Base-by-base conservation (phyloP, 30 jellyfish, hydroid and myxozoan species). In the Nemopilema nomurai region DNA sequence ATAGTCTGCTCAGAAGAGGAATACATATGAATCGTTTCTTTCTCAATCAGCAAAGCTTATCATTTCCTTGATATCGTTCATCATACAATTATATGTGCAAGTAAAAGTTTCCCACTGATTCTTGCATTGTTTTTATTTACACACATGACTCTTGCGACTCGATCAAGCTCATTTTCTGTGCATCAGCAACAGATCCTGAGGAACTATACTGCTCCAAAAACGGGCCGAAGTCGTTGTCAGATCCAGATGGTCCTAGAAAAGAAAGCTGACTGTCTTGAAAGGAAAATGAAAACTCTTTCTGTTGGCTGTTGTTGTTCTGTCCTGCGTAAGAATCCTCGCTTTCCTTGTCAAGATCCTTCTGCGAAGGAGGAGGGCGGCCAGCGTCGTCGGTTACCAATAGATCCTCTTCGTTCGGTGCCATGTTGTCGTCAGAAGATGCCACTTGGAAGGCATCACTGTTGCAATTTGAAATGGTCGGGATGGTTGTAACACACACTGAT, bases 141-240 rank as follows among this genome's bases (percentile, higher is more conserved):
- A 77, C 87, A 57, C 68, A 26, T 7, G 87, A 77, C n/a, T 77
- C 87, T 62, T 77, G 87, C 16, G 87, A 52, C 18, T 77, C 76
- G 21, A 52, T 53, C 31, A 77, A 31, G n/a, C 63, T 28, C 0
- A 51, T 26, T 27, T 64, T 62, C 18, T 62, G 76, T 32, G 63
- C 24, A 33, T 77, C 87, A 77, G 22, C 30, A 22, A 49, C 57
- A 18, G 25, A 28, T 6, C 57, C 13, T 41, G 57, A 6, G 82
- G 28, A 24, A 28, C 28, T 28, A 28, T 31, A 8, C 23, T 13
- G 82, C 20, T 71, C 67, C 25, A 57, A 32, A 32, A 31, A 9
- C 30, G 26, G 16, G 51, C 16, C 33, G 20, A 13, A 13, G 67
- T 71, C 67, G 20, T 31, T 71, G 64, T 25, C 65, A 31, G 28